phyloP scores from a whole-genome alignment of 2,113 vertebrate species.

The Serinus canaria region DNA sequence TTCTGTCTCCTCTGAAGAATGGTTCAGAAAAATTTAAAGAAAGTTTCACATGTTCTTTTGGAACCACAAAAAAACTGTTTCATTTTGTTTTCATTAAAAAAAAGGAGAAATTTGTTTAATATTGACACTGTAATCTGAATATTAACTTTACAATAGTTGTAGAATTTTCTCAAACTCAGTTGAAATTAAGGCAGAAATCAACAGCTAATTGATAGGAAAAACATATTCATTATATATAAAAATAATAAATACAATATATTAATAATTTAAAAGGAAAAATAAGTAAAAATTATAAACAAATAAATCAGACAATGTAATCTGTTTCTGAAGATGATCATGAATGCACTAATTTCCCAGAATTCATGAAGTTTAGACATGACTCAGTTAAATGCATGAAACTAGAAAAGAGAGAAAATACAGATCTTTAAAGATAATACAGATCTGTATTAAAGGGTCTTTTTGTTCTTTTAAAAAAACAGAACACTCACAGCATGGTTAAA shows the following conservation, averaged over 20 bases:
- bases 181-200: background rate
- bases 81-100: background rate
- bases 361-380: accelerated
- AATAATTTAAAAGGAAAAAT: background rate
- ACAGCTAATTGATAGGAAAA: background rate
- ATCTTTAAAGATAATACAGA: background rate
- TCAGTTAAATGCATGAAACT: background rate
- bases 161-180: background rate
- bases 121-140: background rate
- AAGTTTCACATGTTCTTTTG: background rate
- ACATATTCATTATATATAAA: background rate
- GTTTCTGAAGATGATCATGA: background rate
- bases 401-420: background rate
- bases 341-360: background rate
- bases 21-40: background rate
- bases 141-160: background rate
- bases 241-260: background rate
- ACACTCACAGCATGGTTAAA: background rate
- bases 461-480: background rate
- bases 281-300: background rate
- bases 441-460: background rate
- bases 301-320: background rate
- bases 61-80: background rate
- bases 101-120: background rate
- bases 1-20: background rate